A percentile compares a stretch with the other conserved stretches of the same genome.
Conservation (phyloP, 92 coral and sea anemone genomes). For the Ricordea florida region DNA sequence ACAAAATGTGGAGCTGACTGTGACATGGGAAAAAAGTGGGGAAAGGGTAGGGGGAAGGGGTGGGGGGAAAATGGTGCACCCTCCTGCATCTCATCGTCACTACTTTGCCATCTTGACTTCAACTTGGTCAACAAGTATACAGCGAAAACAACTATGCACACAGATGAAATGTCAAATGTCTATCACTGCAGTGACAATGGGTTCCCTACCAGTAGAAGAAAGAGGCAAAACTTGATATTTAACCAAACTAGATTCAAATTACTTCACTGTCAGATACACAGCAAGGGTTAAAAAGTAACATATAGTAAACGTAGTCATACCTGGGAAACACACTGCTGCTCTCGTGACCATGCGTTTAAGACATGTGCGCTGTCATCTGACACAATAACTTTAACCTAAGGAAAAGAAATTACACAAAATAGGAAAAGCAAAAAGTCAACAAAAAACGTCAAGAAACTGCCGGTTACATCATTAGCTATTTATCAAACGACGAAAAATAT, state of each 20-base stretch:
- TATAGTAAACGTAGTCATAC: slow-evolving; percentile 19
- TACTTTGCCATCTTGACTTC: neutral
- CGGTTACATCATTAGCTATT: neutral
- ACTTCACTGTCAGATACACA: neutral
- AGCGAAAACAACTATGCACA: neutral
- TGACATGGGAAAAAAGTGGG: too few species aligned
- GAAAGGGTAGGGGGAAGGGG: too few species aligned
- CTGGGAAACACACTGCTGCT: slow-evolving; percentile 94
- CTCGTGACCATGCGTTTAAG: slow-evolving; percentile 88
- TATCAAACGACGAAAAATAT: too few species aligned
- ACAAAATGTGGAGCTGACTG: neutral
- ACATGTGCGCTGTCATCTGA: slow-evolving; percentile 80
- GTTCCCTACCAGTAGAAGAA: too few species aligned
- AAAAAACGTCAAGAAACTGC: neutral
- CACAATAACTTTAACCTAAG: slow-evolving; percentile 82
- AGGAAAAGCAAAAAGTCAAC: neutral
- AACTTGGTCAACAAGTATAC: neutral
- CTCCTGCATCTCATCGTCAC: too few species aligned
- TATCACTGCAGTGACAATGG: too few species aligned
- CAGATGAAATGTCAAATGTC: too few species aligned
- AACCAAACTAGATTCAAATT: too few species aligned
- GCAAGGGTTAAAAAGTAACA: neutral
- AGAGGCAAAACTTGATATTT: too few species aligned
- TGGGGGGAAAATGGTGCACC: too few species aligned
- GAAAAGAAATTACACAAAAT: neutral